Base-by-base conservation (phyloP, 2,888 invertebrate species). In the Hirtodrosophila cameraria region DNA sequence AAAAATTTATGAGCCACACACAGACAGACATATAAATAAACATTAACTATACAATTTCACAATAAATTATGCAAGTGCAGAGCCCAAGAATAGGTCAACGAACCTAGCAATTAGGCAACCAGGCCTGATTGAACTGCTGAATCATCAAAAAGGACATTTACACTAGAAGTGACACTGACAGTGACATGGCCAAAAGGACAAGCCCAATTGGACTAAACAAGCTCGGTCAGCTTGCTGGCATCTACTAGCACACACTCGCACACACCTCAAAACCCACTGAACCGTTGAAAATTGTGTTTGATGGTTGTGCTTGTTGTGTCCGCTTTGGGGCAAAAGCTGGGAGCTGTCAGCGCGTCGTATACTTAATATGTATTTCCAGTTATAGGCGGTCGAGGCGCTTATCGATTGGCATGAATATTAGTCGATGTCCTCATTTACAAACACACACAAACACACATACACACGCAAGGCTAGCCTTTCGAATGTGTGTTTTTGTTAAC, bases 401-500 rank as follows among this genome's bases (percentile, higher is more conserved):
- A 84, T 84, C 87, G 84, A 84, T 87, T 80, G 86, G 70, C 73
- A 70, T 84, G 87, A 73, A 78, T 82, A 83, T 86, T 83, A 79
- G 70, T 64, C 76, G 86, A 55, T 69, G 87, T 84, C 87, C 84
- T 87, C 84, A 85, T 82, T 81, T 85, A 67, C 52, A 66, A 46
- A 65, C 38, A 65, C 50, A 57, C 54, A 28, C 46, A 54, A 16
- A 59, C 36, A 25, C 30, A 38, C 36, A 49, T 33, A 27, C 15
- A 55, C 9, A 46, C 28, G n/a, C 50, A 41, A 57, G 57, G 65
- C 57, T 27, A 48, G 74, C 77, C 78, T 80, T 80, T 77, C 78
- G 39, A 65, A 74, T 75, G 45, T 58, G 45, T 55, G 45, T 61
- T 43, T 49, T 36, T 41, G 18, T 12, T 48, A 45, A n/a, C 53